Evolutionary conservation across 2,888 invertebrate genomes (phyloP), one percentile per base, ranked within the genome.

Genomic region (Pandemis heparana): DNA sequence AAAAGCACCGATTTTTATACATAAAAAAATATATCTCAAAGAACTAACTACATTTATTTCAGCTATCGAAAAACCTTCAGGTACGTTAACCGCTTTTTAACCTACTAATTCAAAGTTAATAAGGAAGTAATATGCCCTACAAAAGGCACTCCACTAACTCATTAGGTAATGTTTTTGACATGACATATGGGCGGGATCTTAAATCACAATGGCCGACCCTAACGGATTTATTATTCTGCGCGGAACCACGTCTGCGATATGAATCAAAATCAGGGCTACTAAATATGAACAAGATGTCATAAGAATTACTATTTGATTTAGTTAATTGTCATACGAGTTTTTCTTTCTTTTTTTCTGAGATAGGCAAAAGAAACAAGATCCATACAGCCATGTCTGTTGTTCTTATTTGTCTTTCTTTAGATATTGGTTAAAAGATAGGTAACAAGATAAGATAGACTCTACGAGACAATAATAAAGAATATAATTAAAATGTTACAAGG

Each of bases 141-240:
- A 69, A 23, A 67, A 48, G 51, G 62, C 38, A 2, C 12, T 48
- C 18, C 38, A 32, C 41, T 41, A 56, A 56, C 56, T 56, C 23
- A 62, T 70, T 63, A n/a, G n/a, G n/a, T n/a, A 70, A 70, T 59
- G 39, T 65, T 64, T 59, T 70, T 63, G 63, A 56, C 56, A 56
- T 64, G 63, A 56, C 56, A 46, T 64, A 64, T 32, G 56, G 63
- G 38, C 18, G 48, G 18, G 46, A 39, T 38, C 59, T 59, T 59
- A 64, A 64, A 71, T 48, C 64, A 71, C 64, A 64, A 59, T 48
- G 64, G 23, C 12, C 43, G 64, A 59, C 71, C 64, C 60, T n/a
- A 65, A 43, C 14, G 48, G 41, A 66, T 71, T 65, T 71, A 66
- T 71, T 65, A 65, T 65, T 65, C 64, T 59, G 41, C 14, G n/a